These are phyloP conservation scores for Abscondita cerata DNA, from an alignment of 2,888 invertebrate genomes.

Conservation along the genomic window DNA sequence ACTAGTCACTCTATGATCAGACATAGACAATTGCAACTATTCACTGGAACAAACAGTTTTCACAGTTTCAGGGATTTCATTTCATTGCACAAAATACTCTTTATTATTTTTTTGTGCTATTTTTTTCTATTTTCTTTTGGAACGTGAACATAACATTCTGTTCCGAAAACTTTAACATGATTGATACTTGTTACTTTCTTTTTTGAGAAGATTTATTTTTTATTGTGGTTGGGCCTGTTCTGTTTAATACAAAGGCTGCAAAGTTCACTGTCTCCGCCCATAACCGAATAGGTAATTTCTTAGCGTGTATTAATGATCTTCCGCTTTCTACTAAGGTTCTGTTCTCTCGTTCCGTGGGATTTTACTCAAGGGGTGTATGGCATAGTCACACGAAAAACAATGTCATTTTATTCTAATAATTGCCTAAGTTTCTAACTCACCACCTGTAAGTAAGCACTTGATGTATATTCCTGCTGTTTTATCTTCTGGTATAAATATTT, in stretches of 20 bases:
- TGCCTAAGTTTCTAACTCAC: background rate
- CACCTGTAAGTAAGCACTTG: no score
- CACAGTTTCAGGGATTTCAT: no score
- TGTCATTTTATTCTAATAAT: background rate
- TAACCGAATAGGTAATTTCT: background rate
- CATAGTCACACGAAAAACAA: background rate
- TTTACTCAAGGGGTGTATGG: slow-evolving; percentile 1
- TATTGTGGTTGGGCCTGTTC: background rate
- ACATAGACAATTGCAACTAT: no score
- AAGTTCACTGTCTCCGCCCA: background rate
- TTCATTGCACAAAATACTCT: background rate
- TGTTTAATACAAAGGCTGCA: background rate
- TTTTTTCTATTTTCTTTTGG: background rate
- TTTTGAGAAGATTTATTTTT: background rate
- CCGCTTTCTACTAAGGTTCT: background rate
- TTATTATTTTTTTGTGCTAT: background rate
- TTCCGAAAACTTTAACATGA: slow-evolving; percentile 6
- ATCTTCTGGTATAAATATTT: no score
- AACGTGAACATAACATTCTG: slow-evolving; percentile 8
- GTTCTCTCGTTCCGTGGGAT: background rate
- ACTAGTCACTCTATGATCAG: no score
- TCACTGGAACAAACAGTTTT: no score
- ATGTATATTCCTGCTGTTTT: background rate
- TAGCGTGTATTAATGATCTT: background rate
- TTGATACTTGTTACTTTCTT: background rate